Base-by-base conservation (phyloP, 2,113 vertebrate genomes). In the Tetrax tetrax region DNA sequence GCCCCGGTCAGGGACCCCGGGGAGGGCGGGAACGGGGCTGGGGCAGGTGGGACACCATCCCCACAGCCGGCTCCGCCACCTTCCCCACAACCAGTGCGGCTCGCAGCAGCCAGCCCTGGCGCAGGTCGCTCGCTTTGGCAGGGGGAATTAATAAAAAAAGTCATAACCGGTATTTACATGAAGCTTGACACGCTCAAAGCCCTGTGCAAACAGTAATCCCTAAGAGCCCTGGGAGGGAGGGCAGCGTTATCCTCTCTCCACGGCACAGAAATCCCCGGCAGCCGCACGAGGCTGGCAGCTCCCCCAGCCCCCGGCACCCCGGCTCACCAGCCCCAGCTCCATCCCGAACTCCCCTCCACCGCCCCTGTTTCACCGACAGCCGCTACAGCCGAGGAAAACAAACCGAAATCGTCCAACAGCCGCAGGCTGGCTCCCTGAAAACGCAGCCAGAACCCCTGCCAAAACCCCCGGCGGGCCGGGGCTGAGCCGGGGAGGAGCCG, bases 191-290 rank as follows among this genome's bases (percentile, higher is more conserved):
- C 47, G 35, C 70, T 25, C 83, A 70, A 74, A 96, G 94, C 93
- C 66, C 77, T 84, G 87, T 37, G 91, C 92, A 95, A 96, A 97
- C 87, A 85, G 14, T 60, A 87, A 84, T 88, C 89, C 91, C 33
- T 50, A 51, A 33, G 68, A 87, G 87, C 87, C 65, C 81, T 56
- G 59, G 2, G 45, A 72, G 93, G 90, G 57, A 90, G 93, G 89
- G 35, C 94, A 45, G 83, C 57, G 28, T 28, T 53, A 77, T 63
- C 90, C 89, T 85, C 69, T 59, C 21, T 9, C 74, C 12, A 2
- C 87, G 23, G 7, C n/a, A 6, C 27, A 63, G 72, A 8, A 38
- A 24, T 9, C 72, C 54, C 8, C 38, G 78, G 33, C 61, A 7
- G 4, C 16, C 5, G 24, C 2, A 29, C 80, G 11, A 31, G 45